Conservation (phyloP, 2,113 vertebrate species). For the Nyctereutes procyonoides region DNA sequence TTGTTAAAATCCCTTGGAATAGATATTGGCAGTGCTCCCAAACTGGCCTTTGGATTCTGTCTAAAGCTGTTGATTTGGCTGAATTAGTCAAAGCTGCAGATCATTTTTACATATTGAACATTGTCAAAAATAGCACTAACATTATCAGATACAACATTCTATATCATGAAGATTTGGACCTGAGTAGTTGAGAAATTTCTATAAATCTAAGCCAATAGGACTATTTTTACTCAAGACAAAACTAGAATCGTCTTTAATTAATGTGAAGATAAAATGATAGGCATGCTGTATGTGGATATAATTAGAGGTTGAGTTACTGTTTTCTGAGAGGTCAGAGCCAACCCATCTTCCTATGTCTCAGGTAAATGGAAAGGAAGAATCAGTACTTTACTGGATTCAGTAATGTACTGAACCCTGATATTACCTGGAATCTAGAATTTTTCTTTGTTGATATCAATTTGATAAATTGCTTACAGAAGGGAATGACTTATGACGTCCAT, state of each 20-base stretch:
- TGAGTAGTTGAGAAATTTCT: constrained; percentile 68
- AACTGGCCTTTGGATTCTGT: constrained; percentile 85
- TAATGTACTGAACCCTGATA: neutral
- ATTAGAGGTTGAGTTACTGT: neutral
- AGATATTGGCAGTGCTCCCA: constrained; percentile 80
- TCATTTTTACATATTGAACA: constrained; percentile 88
- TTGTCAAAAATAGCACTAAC: constrained; percentile 87
- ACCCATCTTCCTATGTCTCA: neutral
- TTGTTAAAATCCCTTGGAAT: constrained; percentile 78
- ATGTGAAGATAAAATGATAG: constrained; percentile 60
- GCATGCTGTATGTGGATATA: neutral
- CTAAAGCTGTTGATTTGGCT: constrained; percentile 86
- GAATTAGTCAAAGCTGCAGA: constrained; percentile 86
- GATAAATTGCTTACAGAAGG: neutral
- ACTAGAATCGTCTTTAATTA: constrained; percentile 26
- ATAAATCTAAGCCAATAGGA: constrained; percentile 70
- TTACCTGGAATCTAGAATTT: neutral
- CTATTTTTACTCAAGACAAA: constrained; percentile 57
- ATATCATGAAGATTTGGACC: constrained; percentile 79
- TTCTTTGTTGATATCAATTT: neutral
- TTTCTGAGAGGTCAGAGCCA: neutral
- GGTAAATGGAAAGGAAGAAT: neutral
- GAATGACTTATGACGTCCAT: neutral
- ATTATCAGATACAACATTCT: constrained; percentile 85
- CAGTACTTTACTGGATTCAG: neutral